phyloP scores from a whole-genome alignment of 1,140 invertebrate species.

The Aricia agestis region DNA sequence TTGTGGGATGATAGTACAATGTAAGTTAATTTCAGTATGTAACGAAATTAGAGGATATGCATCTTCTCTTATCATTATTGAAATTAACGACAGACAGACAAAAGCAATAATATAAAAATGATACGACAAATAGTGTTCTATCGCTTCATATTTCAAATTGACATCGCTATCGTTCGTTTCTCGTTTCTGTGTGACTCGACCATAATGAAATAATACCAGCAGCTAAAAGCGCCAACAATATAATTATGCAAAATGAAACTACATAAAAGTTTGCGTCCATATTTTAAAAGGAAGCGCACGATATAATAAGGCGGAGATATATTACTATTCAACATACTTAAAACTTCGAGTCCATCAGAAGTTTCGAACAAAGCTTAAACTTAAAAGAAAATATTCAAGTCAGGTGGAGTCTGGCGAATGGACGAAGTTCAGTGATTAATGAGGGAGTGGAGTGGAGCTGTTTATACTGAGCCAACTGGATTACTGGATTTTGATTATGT shows the following conservation, averaged over 20 bases:
- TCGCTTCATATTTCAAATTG: too few relatives aligned
- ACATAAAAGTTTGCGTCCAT: constrained; percentile 18
- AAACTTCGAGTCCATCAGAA: constrained; percentile 73
- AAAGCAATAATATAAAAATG: too few relatives aligned
- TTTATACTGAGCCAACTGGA: constrained; percentile 55
- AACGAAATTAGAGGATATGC: too few relatives aligned
- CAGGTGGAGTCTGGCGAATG: constrained; percentile 66
- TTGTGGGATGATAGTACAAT: too few relatives aligned
- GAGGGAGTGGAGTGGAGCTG: constrained; percentile 47
- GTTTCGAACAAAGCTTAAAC: constrained; percentile 71
- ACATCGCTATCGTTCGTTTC: too few relatives aligned
- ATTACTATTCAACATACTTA: constrained; percentile 74
- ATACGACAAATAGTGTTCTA: too few relatives aligned
- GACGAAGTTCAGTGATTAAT: constrained; percentile 72
- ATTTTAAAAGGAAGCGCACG: constrained; percentile 25
- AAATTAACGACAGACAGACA: too few relatives aligned
- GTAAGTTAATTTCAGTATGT: too few relatives aligned
- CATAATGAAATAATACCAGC: neutral
- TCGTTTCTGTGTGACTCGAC: too few relatives aligned
- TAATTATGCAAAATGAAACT: neutral
- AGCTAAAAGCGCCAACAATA: neutral
- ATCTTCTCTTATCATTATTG: too few relatives aligned
- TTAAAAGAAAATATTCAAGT: constrained; percentile 73
- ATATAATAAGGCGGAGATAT: constrained; percentile 47
- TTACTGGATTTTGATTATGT: constrained; percentile 39